Evolutionary conservation across 2,797 vertebrate species (phyloP), one percentile per base, ranked within the genome.

Genomic region (Rachycentron canadum): DNA sequence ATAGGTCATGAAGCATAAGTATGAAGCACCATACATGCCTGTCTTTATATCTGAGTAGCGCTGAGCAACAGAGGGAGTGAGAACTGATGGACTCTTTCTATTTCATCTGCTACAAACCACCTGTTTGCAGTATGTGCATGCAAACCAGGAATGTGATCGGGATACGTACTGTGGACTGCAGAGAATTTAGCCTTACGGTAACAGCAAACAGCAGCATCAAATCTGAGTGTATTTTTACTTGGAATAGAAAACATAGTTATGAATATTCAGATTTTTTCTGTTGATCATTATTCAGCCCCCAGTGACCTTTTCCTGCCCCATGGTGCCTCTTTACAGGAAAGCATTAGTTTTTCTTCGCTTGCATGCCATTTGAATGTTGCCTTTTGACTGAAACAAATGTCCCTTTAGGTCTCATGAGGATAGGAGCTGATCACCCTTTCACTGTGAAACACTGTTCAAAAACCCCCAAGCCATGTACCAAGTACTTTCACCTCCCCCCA

Each of bases 401-500:
- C 59, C 45, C 76, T 34, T 63, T 40, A 43, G 25, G 52, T 69
- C 69, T 60, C 60, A 40, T 19, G 55, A 70, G 76, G 40, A 61
- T 41, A 61, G 12, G 21, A 63, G 9, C 45, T 23, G 45, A 60
- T 65, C 52, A 78, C 67, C 32, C 56, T 73, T 69, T 86, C 47
- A 75, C 66, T 69, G 25, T 59, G 12, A 49, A 7, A 8, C 36
- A 13, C 38, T 73, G 41, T 78, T 69, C 21, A 57, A 88, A 82
- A 78, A 70, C 3, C 38, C 71, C 79, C 36, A 60, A 81, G 68
- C 70, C 67, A 79, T 68, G 49, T 28, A 80, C n/a, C 45, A 59
- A 66, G 65, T 68, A 83, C 81, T 88, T 83, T 83, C 79, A 73
- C 82, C 85, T 84, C 86, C 86, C 83, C 74, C 79, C 87, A 56